Percentiles rank a stretch among this genome's conserved stretches.
Evolutionary conservation across 2,888 invertebrate species (phyloP).

Genomic region (Adineta ricciae): DNA sequence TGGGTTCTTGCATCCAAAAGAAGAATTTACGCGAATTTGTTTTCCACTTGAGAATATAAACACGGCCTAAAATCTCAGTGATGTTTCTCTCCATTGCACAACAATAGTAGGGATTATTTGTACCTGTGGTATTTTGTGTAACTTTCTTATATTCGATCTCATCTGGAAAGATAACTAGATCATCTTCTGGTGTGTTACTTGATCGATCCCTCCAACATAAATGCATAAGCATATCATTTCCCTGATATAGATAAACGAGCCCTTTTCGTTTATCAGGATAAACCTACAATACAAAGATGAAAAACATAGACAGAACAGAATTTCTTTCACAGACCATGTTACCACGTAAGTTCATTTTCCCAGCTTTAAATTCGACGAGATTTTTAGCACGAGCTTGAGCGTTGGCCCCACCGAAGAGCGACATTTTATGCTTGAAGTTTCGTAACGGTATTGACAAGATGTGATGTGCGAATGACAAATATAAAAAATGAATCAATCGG

Average conservation of each 20-base stretch:
- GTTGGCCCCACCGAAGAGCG: background rate
- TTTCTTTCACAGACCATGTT: conserved; percentile 7
- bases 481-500: too few species aligned
- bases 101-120: background rate
- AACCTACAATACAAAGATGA: conserved; percentile 36
- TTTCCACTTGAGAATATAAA: conserved; percentile 88
- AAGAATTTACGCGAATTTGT: conserved; percentile 81
- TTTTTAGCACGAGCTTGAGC: conserved; percentile 16
- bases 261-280: conserved; percentile 85
- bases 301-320: background rate
- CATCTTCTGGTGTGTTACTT: conserved; percentile 71
- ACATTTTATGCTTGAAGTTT: background rate
- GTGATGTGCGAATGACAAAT: too few species aligned
- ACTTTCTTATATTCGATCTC: conserved; percentile 93
- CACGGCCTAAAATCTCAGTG: conserved; percentile 54
- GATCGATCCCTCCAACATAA: conserved; percentile 98
- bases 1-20: conserved; percentile 81
- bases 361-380: conserved; percentile 31
- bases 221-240: conserved; percentile 92
- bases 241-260: conserved; percentile 81
- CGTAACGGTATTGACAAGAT: too few species aligned
- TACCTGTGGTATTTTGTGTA: conserved; percentile 84
- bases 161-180: conserved; percentile 93
- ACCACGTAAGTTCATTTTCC: conserved; percentile 28
- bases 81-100: background rate